Evolutionary conservation across 2,113 vertebrate genomes (phyloP).

Genomic region (Oophaga pumilio): DNA sequence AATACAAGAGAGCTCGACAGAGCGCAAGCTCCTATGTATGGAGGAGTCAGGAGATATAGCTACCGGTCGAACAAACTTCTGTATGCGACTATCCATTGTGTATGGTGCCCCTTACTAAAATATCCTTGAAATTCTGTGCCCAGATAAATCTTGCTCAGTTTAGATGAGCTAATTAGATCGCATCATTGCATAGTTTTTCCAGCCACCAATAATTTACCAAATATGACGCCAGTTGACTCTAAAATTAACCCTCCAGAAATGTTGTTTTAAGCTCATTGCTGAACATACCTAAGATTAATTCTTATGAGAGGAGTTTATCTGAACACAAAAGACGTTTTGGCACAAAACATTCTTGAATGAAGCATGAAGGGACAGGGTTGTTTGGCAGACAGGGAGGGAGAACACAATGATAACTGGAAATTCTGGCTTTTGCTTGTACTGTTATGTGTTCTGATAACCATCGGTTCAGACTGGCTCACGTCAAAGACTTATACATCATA

Average conservation of each 20-base stretch:
- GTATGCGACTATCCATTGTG: too few species aligned
- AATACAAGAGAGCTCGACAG: too few species aligned
- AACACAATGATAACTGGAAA: not conserved
- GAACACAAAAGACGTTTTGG: not conserved
- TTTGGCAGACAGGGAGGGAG: not conserved
- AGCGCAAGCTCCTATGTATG: too few species aligned
- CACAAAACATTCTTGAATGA: not conserved
- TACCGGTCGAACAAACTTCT: too few species aligned
- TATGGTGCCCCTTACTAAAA: not conserved
- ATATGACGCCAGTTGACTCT: not conserved
- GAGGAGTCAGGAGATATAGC: too few species aligned
- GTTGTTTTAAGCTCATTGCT: not conserved
- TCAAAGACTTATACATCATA: not conserved
- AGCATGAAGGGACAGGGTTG: not conserved
- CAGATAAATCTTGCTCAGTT: not conserved
- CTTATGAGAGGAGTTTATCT: not conserved
- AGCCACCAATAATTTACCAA: not conserved
- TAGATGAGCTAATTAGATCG: not conserved
- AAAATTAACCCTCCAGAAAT: not conserved
- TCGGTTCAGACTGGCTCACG: not conserved
- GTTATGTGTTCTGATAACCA: not conserved
- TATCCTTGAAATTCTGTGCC: not conserved
- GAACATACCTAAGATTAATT: not conserved
- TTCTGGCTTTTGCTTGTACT: not conserved
- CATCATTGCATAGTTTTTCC: not conserved